Percentiles rank a stretch among this genome's conserved stretches.
phyloP scores from a whole-genome alignment of 2,888 invertebrate species.

The Cosmia pyralina region DNA sequence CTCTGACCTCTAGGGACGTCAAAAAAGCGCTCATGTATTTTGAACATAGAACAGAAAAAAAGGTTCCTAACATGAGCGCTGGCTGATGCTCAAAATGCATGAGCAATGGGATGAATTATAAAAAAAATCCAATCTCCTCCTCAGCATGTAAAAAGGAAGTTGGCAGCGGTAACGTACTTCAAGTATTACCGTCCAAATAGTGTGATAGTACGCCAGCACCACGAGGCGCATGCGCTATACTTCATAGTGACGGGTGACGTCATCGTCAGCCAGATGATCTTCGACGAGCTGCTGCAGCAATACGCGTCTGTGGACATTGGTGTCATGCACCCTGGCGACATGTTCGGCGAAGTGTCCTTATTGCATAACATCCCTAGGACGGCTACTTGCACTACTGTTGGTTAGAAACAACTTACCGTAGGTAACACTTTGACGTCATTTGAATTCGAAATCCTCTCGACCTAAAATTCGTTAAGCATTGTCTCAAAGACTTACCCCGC shows the following conservation, averaged over 20 bases:
- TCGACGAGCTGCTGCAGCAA: conserved; percentile 87
- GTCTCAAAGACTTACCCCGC: too few relatives aligned
- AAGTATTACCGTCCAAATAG: conserved; percentile 90
- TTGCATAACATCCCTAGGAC: conserved; percentile 91
- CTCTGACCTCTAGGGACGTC: too few relatives aligned
- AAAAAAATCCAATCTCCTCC: conserved; percentile 6
- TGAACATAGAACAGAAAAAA: too few relatives aligned
- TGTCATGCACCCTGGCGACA: conserved; percentile 89
- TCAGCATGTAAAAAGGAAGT: conserved; percentile 90
- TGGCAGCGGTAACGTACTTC: conserved; percentile 91
- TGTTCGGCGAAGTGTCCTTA: conserved; percentile 92
- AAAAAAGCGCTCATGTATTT: too few relatives aligned
- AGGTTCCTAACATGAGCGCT: too few relatives aligned
- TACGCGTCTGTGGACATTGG: conserved; percentile 86
- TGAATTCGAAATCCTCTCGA: not conserved
- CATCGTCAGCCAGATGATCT: conserved; percentile 85
- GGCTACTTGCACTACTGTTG: conserved; percentile 90
- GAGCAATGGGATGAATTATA: not conserved
- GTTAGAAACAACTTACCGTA: conserved; percentile 73
- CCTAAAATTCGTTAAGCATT: not conserved
- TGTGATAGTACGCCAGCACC: conserved; percentile 91
- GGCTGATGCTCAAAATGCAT: too few relatives aligned
- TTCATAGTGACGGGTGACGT: conserved; percentile 91
- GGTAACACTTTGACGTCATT: not conserved
- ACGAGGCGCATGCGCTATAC: conserved; percentile 91